Evolutionary conservation across 2,888 invertebrate species (phyloP), one percentile per base, ranked within the genome.

Genomic region (Coenonympha glycerion): DNA sequence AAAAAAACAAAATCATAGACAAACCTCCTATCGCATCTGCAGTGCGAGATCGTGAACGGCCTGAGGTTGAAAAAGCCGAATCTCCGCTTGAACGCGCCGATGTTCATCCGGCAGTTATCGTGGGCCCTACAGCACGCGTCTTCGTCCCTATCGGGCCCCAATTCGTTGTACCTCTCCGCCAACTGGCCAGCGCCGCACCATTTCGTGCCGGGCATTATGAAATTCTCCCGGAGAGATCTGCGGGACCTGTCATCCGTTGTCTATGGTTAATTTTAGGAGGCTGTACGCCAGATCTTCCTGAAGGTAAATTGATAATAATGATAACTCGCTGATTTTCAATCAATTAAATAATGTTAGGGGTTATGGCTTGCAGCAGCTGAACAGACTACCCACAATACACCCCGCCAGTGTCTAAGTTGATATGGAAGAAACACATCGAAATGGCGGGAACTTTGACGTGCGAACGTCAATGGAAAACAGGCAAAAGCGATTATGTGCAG

Each of bases 11-110:
- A 65, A 57, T 68, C 64, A 61, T 59, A 59, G 71, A 79, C 88
- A 78, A 88, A 93, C 93, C 92, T 92, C 83, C 90, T 88, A 79
- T 94, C 94, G 75, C 94, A 94, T 60, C 89, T 87, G 79, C 94
- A 94, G 73, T 93, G 92, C 69, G 92, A 92, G 58, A 93, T 82
- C 26, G 93, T 93, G 79, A 91, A 92, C 58, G 92, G 91, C 58
- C 91, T 84, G 71, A 83, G 88, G 88, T 94, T 94, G 88, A 91
- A 90, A 65, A 90, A 81, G 65, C 90, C 84, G 64, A 80, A 92
- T 69, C 89, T 89, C 62, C 87, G 83, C 58, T 86, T 80, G 71
- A 92, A 90, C 36, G 90, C 89, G 24, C 89, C 89, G 64, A 94
- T 87, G 69, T 89, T 88, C 66, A 87, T 76, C 47, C 89, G 87